Evolutionary conservation across 2,797 vertebrate genomes (phyloP).

Genomic region (Cottoperca gobio): DNA sequence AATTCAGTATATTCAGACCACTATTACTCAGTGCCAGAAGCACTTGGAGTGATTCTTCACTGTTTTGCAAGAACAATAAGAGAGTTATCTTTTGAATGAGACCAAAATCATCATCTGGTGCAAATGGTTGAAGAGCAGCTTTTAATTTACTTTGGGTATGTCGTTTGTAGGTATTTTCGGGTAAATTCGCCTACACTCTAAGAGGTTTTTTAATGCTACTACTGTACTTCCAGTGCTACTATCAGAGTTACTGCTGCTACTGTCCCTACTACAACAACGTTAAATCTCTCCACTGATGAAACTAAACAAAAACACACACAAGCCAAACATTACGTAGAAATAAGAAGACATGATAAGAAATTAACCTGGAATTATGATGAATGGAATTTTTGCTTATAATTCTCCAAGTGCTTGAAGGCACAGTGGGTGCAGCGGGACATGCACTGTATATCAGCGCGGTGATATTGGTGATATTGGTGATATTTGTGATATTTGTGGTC

Average conservation of each 20-base stretch:
- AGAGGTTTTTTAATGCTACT: too few relatives aligned
- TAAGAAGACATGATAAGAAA: background rate
- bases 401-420: background rate
- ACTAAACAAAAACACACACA: background rate
- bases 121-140: too few relatives aligned
- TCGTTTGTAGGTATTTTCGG: too few relatives aligned
- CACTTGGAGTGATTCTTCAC: too few relatives aligned
- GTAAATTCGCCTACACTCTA: too few relatives aligned
- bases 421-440: background rate
- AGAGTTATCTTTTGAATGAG: too few relatives aligned
- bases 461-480: too few relatives aligned
- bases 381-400: background rate
- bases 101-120: too few relatives aligned
- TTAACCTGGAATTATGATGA: background rate
- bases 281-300: background rate
- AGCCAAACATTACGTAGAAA: background rate
- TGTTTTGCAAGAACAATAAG: too few relatives aligned
- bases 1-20: too few relatives aligned
- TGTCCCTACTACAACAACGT: conserved; percentile 1
- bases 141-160: too few relatives aligned
- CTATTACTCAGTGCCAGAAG: too few relatives aligned
- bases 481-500: conserved; percentile 4
- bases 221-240: background rate
- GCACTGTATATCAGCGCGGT: background rate
- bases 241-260: background rate